Evolutionary conservation across 1,140 invertebrate genomes (phyloP).

Genomic region (Lamellibrachia luymesi): DNA sequence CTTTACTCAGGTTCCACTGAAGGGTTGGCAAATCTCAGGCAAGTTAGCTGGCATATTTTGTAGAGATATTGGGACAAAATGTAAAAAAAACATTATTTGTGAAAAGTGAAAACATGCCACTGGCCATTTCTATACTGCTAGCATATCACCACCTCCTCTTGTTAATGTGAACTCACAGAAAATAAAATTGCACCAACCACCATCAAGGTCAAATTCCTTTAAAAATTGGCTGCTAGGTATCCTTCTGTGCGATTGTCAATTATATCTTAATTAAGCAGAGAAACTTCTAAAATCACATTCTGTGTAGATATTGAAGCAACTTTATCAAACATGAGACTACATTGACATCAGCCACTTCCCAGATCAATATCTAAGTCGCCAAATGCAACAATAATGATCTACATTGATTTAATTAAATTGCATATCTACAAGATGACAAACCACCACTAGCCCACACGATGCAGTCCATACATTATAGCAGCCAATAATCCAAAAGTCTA

Average conservation of each 20-base stretch:
- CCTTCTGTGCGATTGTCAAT: neutral
- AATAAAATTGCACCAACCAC: neutral
- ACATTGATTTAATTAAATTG: neutral
- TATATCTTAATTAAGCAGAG: neutral
- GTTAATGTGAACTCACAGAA: neutral
- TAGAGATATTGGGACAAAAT: neutral
- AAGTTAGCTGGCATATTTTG: neutral
- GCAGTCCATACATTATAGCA: neutral
- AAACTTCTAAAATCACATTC: neutral
- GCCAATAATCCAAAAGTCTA: neutral
- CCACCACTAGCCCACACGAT: neutral
- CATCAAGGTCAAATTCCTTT: neutral
- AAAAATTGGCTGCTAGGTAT: neutral
- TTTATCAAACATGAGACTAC: neutral
- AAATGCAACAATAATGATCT: neutral
- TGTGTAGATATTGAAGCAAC: neutral
- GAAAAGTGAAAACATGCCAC: neutral
- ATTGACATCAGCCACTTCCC: no score
- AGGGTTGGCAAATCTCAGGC: neutral
- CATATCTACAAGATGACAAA: neutral
- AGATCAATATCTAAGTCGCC: neutral
- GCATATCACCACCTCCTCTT: neutral
- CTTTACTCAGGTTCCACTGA: neutral
- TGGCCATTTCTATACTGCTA: neutral
- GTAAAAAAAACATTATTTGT: neutral